A percentile compares a stretch with the other conserved stretches of the same genome.
phyloP scores from a whole-genome alignment of 2,888 invertebrate genomes.

The Eupelmus urozonus region DNA sequence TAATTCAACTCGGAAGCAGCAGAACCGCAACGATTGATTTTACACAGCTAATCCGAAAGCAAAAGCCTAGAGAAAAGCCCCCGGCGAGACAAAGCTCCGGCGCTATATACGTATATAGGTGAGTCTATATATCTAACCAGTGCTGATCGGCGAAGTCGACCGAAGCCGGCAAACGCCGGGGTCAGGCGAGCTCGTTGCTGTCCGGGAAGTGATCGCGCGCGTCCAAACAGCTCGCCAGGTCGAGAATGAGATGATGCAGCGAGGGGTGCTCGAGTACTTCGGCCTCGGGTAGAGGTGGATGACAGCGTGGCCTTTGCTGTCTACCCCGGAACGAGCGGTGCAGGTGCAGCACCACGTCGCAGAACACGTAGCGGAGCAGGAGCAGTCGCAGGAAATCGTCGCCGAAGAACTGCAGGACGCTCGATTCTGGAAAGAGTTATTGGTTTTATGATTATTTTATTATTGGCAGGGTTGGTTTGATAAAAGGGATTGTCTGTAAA shows the following conservation, averaged over 20 bases:
- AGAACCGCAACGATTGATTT: too few species aligned
- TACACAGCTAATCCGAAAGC: too few species aligned
- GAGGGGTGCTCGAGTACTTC: slow-evolving; percentile 92
- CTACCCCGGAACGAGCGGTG: slow-evolving; percentile 91
- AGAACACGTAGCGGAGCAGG: slow-evolving; percentile 94
- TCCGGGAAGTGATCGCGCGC: slow-evolving; percentile 86
- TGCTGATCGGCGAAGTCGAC: slow-evolving; percentile 61
- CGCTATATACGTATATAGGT: too few species aligned
- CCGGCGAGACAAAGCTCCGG: too few species aligned
- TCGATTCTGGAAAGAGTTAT: slow-evolving; percentile 70
- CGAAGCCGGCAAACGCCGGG: slow-evolving; percentile 77
- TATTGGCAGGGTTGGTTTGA: too few species aligned
- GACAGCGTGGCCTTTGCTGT: slow-evolving; percentile 91
- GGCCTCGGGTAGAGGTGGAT: slow-evolving; percentile 91
- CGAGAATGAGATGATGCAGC: slow-evolving; percentile 88
- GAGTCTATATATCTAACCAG: slow-evolving; percentile 43
- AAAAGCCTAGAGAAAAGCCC: too few species aligned
- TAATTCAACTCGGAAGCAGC: too few species aligned
- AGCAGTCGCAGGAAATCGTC: slow-evolving; percentile 95
- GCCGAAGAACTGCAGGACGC: slow-evolving; percentile 90
- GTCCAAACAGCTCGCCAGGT: slow-evolving; percentile 90
- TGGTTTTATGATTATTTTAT: not conserved
- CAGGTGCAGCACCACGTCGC: slow-evolving; percentile 91
- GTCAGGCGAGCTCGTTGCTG: slow-evolving; percentile 82
- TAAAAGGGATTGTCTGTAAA: too few species aligned